Percentiles rank a stretch among this genome's conserved stretches.
phyloP scores from a whole-genome alignment of 2,888 invertebrate species.

The Cephalotes varians region DNA sequence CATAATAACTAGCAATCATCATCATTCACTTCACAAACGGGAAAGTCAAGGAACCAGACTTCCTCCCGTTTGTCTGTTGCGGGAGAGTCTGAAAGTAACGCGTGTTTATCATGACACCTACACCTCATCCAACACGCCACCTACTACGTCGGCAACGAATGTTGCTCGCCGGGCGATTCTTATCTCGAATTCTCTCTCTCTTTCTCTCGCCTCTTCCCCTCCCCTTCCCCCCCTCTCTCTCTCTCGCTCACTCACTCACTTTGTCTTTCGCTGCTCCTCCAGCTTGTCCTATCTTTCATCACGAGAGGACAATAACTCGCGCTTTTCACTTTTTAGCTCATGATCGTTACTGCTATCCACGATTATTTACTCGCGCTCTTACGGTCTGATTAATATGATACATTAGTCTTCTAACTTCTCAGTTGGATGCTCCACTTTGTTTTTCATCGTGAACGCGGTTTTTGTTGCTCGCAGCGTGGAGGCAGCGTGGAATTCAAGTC shows the following conservation, averaged over 20 bases:
- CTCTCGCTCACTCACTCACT: no score
- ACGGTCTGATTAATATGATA: conserved; percentile 24
- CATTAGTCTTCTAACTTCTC: conserved; percentile 1
- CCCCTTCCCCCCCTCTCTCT: conserved; percentile 29
- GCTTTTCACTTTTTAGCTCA: conserved; percentile 65
- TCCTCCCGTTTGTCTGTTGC: conserved; percentile 69
- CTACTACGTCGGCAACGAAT: conserved; percentile 77
- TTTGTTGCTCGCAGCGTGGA: not conserved
- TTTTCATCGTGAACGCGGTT: not conserved
- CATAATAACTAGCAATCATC: conserved; percentile 39
- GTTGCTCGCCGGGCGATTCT: conserved; percentile 78
- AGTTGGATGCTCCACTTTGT: not conserved
- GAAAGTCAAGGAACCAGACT: conserved; percentile 67
- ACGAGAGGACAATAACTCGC: conserved; percentile 73
- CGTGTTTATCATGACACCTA: conserved; percentile 71
- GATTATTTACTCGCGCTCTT: conserved; percentile 31
- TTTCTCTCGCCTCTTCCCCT: conserved; percentile 22
- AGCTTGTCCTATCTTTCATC: conserved; percentile 74
- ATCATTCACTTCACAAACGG: conserved; percentile 36
- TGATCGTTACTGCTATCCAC: conserved; percentile 34
- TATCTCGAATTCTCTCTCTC: conserved; percentile 72
- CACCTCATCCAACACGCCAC: conserved; percentile 71
- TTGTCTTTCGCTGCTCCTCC: conserved; percentile 54
- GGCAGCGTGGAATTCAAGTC: not conserved
- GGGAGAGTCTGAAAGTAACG: conserved; percentile 66